phyloP scores from a whole-genome alignment of 2,888 invertebrate species.

The Limenitis camilla region DNA sequence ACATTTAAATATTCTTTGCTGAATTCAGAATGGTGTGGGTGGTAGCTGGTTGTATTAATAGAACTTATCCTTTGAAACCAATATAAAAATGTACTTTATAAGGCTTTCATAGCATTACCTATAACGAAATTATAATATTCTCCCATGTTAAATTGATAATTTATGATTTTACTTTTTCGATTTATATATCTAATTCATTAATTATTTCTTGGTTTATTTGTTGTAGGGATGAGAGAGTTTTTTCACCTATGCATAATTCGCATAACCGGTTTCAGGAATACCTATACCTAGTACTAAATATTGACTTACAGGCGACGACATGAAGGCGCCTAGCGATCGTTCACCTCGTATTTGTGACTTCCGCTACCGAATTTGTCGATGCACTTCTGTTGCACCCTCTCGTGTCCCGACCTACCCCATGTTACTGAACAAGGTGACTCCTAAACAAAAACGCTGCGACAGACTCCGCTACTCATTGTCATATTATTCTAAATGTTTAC shows the following conservation, averaged over 20 bases:
- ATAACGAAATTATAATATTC: no score
- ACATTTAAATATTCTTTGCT: no score
- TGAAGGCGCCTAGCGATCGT: conserved; percentile 51
- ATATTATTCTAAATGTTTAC: no score
- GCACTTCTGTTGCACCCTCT: conserved; percentile 48
- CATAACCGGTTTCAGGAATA: neutral
- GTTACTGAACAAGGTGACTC: neutral
- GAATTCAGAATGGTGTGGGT: no score
- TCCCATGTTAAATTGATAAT: no score
- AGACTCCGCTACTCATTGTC: neutral
- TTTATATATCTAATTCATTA: no score
- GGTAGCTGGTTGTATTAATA: no score
- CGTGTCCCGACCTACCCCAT: conserved; percentile 46
- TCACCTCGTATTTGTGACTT: conserved; percentile 61
- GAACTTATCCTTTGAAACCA: no score
- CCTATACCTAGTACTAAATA: conserved; percentile 13
- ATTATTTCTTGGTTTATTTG: no score
- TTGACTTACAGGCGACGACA: conserved; percentile 34
- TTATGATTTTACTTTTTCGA: no score
- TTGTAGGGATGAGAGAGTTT: neutral
- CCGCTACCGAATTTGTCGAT: conserved; percentile 51
- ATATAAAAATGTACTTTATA: no score
- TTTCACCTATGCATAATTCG: neutral
- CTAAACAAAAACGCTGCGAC: neutral
- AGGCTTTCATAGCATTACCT: no score